Conservation (phyloP, 1,140 invertebrate species). For the Lepidurus couesii region DNA sequence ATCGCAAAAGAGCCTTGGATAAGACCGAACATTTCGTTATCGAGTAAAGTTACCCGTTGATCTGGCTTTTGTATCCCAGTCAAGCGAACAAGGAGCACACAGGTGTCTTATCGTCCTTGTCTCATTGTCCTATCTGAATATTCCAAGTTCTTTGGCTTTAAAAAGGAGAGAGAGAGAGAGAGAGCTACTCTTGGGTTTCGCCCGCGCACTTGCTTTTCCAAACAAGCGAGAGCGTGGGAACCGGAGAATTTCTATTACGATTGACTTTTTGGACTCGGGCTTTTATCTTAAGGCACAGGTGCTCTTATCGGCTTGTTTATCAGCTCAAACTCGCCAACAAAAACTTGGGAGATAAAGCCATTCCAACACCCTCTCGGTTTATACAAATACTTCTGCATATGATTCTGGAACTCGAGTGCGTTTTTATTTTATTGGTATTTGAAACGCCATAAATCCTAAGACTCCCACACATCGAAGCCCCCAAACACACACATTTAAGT, state of each 20-base stretch:
- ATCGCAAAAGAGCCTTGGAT: too few species aligned
- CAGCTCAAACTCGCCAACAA: not conserved
- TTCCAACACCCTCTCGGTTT: conserved; percentile 3
- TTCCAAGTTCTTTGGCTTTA: not conserved
- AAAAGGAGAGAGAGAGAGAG: not conserved
- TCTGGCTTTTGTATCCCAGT: not conserved
- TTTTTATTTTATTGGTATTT: not conserved
- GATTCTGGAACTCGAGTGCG: too few species aligned
- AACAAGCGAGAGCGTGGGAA: conserved; percentile 6
- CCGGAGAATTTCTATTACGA: not conserved
- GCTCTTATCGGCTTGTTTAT: conserved; percentile 9
- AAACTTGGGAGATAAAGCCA: not conserved
- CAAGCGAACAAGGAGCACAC: not conserved
- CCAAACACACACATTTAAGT: too few species aligned
- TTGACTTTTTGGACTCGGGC: conserved; percentile 1
- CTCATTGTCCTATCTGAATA: conserved; percentile 15
- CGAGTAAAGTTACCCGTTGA: too few species aligned
- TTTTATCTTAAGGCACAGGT: conserved; percentile 2
- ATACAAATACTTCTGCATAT: not conserved
- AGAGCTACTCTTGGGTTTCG: not conserved
- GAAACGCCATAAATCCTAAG: not conserved
- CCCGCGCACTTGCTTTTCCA: not conserved
- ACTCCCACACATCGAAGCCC: not conserved
- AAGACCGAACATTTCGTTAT: too few species aligned
- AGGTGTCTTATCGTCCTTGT: conserved; percentile 16